Evolutionary conservation across 2,888 invertebrate species (phyloP), one percentile per base, ranked within the genome.

Genomic region (Trissolcus brochymenae): DNA sequence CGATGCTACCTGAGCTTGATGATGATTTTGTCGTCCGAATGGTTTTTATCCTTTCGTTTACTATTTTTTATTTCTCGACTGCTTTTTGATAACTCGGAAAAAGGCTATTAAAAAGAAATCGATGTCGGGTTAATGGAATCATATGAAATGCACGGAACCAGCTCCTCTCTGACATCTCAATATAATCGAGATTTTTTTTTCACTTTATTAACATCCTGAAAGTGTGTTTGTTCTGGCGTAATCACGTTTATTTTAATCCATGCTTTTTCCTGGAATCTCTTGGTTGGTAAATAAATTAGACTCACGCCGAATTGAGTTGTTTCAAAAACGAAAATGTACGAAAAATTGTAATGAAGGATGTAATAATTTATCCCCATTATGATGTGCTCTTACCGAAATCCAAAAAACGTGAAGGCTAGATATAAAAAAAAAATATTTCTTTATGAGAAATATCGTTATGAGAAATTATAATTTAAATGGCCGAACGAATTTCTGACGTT

Each of bases 71-170:
- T 11, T 35, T 9, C 2, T 1, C 6, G 2, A 35, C 35, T 9
- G 9, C 35, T 35, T 55, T 57, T 35, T 64, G 76, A 70, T 70
- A 70, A 56, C 51, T 59, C 65, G 49, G 60, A 60, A 70, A 70
- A 75, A 76, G 65, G 70, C 59, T 65, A 66, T 70, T 76, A 65
- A 51, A 19, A 64, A 68, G 62, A 51, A 57, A 53, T 64, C 64
- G 64, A 64, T 46, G 40, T 14, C 40, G 49, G 49, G 57, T 75
- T 68, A 67, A 64, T 59, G 68, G 64, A 68, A 68, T 7, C 46
- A 59, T 64, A 64, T 51, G 62, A 57, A 73, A 74, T 62, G 66
- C 60, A 25, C 29, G 43, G 61, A 61, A 67, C 51, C 19, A 19
- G 46, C 11, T 60, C n/a, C 49, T 55, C 50, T 50, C 9, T 61